phyloP scores from a whole-genome alignment of 2,888 invertebrate genomes.

The Melanotus villosus region DNA sequence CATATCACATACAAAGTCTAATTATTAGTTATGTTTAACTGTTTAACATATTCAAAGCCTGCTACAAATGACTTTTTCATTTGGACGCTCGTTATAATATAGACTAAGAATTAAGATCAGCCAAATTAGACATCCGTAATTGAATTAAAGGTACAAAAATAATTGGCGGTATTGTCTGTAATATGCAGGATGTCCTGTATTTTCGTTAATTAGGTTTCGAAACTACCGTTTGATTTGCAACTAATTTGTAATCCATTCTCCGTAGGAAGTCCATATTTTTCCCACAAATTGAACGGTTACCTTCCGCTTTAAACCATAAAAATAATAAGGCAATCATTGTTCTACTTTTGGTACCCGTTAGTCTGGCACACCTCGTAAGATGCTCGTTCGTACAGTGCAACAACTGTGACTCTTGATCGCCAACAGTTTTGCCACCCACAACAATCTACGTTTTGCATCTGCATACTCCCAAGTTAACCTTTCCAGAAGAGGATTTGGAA shows the following conservation, averaged over 20 bases:
- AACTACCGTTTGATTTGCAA: too few relatives aligned
- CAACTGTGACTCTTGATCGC: conserved; percentile 6
- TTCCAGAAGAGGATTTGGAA: background rate
- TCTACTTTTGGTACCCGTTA: conserved; percentile 17
- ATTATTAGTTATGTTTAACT: too few relatives aligned
- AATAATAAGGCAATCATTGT: conserved; percentile 23
- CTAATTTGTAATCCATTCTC: background rate
- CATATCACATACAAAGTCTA: too few relatives aligned
- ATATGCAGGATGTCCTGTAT: too few relatives aligned
- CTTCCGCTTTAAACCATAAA: background rate
- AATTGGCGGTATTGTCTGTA: too few relatives aligned
- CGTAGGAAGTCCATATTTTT: background rate
- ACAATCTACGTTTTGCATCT: conserved; percentile 13
- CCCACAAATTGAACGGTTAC: background rate
- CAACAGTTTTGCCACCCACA: conserved; percentile 7
- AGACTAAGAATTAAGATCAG: too few relatives aligned
- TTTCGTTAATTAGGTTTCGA: too few relatives aligned
- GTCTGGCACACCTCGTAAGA: background rate
- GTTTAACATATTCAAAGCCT: too few relatives aligned
- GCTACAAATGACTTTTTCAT: too few relatives aligned
- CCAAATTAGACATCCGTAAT: too few relatives aligned
- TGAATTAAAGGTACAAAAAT: too few relatives aligned
- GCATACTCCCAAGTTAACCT: conserved; percentile 18
- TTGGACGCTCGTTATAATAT: too few relatives aligned
- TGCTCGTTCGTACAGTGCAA: conserved; percentile 1